Evolutionary conservation across 2,888 invertebrate genomes (phyloP).

Genomic region (Agrochola macilenta): DNA sequence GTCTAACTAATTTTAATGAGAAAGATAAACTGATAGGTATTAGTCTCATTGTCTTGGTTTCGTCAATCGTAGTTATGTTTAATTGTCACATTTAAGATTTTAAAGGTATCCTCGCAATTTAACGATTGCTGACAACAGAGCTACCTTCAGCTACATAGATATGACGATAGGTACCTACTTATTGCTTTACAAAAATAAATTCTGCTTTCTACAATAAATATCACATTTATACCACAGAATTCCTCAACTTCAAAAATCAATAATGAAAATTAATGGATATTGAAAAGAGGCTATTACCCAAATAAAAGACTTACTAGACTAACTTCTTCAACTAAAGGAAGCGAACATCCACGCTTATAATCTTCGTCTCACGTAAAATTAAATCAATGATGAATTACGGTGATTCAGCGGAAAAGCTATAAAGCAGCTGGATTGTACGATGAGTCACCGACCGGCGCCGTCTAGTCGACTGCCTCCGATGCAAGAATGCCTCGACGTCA

Average conservation of each 20-base stretch:
- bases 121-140: no score
- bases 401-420: constrained; percentile 77
- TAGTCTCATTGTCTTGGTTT: constrained; percentile 23
- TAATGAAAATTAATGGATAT: constrained; percentile 40
- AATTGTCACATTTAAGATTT: not conserved
- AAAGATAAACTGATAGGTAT: constrained; percentile 17
- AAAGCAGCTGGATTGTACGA: constrained; percentile 76
- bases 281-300: constrained; percentile 36
- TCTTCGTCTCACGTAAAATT: constrained; percentile 66
- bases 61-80: not conserved
- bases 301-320: constrained; percentile 37
- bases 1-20: not conserved
- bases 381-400: constrained; percentile 74
- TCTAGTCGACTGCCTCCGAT: constrained; percentile 74
- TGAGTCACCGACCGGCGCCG: constrained; percentile 79
- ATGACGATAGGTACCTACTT: no score
- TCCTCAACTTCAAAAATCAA: constrained; percentile 23
- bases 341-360: constrained; percentile 58
- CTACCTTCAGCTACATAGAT: no score
- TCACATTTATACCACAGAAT: not conserved
- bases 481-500: constrained; percentile 70
- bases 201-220: not conserved
- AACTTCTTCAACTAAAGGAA: constrained; percentile 52
- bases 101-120: not conserved
- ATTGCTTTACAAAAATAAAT: not conserved